Evolutionary conservation across 2,888 invertebrate genomes (phyloP).

Genomic region (Pseudoips prasinana): DNA sequence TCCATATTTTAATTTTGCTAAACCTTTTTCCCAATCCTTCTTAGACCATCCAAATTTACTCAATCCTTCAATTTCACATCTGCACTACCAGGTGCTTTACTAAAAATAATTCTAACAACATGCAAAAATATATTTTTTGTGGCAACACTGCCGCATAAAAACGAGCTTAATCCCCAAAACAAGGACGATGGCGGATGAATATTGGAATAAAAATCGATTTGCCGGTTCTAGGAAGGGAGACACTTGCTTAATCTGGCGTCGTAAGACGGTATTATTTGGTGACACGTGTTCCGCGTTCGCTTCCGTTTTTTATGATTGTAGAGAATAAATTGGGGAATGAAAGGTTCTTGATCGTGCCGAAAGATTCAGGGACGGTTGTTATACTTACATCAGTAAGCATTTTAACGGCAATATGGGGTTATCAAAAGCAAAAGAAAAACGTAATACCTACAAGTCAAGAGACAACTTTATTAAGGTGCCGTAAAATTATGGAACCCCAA

Average conservation of each 20-base stretch:
- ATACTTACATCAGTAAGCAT: no score
- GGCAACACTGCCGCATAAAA: conserved; percentile 34
- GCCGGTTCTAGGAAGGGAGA: conserved; percentile 65
- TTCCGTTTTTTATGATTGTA: conserved; percentile 34
- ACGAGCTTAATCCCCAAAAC: conserved; percentile 62
- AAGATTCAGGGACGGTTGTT: no score
- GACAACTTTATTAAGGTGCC: no score
- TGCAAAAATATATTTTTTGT: conserved; percentile 37
- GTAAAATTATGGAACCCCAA: no score
- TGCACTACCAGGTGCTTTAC: conserved; percentile 29
- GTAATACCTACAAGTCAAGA: no score
- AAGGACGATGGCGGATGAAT: conserved; percentile 41
- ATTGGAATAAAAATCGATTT: conserved; percentile 56
- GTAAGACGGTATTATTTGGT: conserved; percentile 62
- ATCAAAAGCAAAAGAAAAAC: no score
- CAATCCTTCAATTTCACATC: conserved; percentile 11
- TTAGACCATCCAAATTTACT: conserved; percentile 3
- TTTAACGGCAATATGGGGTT: no score
- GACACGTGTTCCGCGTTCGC: conserved; percentile 66
- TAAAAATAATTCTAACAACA: conserved; percentile 25
- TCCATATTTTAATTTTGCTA: no score
- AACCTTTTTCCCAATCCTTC: background rate
- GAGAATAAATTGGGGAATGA: conserved; percentile 23
- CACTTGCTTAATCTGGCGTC: conserved; percentile 76
- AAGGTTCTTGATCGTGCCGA: no score